Evolutionary conservation across 2,888 invertebrate genomes (phyloP), one percentile per base, ranked within the genome.

Genomic region (Sminthurinus aureus): DNA sequence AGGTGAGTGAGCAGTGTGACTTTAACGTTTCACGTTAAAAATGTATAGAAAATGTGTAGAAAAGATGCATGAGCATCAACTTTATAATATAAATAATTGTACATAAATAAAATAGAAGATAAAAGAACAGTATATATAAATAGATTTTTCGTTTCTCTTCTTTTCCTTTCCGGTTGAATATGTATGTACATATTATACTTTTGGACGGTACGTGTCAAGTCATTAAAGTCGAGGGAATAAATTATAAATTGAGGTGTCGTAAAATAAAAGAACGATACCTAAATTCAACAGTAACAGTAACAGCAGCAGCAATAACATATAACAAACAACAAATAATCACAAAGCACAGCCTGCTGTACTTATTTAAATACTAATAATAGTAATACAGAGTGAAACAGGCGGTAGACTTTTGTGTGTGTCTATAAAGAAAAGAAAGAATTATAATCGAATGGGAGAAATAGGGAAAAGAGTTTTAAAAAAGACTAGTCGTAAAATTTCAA

Each of bases 141-240:
- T 38, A 38, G 38, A 38, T 38, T 38, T 38, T 38, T 13, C 1
- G 64, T 64, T n/a, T 64, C 64, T 64, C 64, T 64, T n/a, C n/a
- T n/a, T 9, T 9, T n/a, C 3, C 9, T n/a, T 13, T 64, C 64
- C 13, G 64, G 13, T 64, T 18, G n/a, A 64, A n/a, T 64, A 64
- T 13, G 64, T 64, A 64, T 18, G 9, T 64, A 64, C 3, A 0
- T 64, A 0, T 18, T 64, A 64, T 18, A 64, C 1, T 18, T 64
- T 18, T 13, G 64, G 64, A 18, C 15, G 13, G 64, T 64, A n/a
- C n/a, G 64, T 64, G 64, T 64, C 13, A 64, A 64, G 64, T 64
- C 64, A 64, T 64, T 64, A 64, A 64, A 64, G 64, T 64, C 64
- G n/a, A n/a, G 64, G 64, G n/a, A n/a, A 64, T 13, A 64, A 38